Conservation (phyloP, 2,113 vertebrate species). For the Hyaena hyaena region DNA sequence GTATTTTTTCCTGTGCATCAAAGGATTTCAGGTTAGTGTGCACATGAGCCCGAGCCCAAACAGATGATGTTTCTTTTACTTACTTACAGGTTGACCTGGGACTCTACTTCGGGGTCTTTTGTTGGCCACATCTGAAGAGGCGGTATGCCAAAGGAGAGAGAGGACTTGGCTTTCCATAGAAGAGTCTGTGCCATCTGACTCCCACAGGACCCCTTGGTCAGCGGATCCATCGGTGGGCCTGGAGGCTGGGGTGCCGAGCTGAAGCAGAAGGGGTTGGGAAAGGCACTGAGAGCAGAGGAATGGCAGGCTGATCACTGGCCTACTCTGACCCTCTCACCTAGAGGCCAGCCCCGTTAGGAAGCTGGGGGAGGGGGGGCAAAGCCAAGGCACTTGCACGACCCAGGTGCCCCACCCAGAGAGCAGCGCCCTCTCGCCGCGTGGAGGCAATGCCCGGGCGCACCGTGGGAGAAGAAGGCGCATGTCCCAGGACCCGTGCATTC, state of each 20-base stretch:
- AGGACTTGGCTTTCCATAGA: conserved; percentile 79
- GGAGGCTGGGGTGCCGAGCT: conserved; percentile 64
- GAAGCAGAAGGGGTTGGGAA: conserved; percentile 54
- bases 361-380: neutral
- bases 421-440: no score
- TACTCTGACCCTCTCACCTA: neutral
- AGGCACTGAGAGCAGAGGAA: conserved; percentile 43
- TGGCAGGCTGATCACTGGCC: neutral
- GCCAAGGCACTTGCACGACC: neutral
- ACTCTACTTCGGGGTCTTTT: conserved; percentile 75
- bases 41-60: neutral
- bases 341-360: neutral
- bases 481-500: neutral
- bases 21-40: neutral
- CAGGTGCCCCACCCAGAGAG: neutral
- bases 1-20: neutral
- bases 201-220: conserved; percentile 72
- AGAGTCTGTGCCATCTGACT: conserved; percentile 76
- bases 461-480: no score
- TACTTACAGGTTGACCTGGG: conserved; percentile 84
- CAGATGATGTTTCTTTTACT: conserved; percentile 65
- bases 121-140: conserved; percentile 76
- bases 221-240: conserved; percentile 71
- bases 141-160: conserved; percentile 80
- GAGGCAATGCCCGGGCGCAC: neutral